Evolutionary conservation across 2,888 invertebrate species (phyloP), one percentile per base, ranked within the genome.

Genomic region (Lutraria lutraria): DNA sequence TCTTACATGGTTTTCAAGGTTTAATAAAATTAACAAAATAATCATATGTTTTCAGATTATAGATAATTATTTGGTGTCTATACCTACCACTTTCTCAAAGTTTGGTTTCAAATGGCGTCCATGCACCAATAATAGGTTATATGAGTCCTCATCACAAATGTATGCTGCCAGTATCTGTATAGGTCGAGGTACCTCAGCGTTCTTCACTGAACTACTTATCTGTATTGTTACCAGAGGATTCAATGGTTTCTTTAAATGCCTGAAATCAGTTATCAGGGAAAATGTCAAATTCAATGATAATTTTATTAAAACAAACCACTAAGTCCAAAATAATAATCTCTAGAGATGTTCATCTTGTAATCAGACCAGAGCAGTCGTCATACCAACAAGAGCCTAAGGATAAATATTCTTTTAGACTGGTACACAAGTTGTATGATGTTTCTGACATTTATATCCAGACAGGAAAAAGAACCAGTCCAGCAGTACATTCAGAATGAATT

Each of bases 81-180:
- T 60, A 82, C 80, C 56, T 96, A 97, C 97, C 90, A 98, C 95
- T 93, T 97, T 97, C 95, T 98, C 98, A 95, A 98, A 98, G 21
- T 97, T 96, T 85, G 98, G 95, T 88, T 97, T 96, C n/a, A 97
- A 94, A 90, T 97, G 96, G 92, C 96, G 97, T 19, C 98, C 98
- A 96, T 98, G 97, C 25, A 97, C 97, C 87, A 98, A 97, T 34
- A 97, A 95, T 25, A 98, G 94, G 83, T 97, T 97, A 13, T 97
- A 95, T 13, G 97, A 95, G 31, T 89, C 89, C n/a, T 94, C 94
- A 83, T 92, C 89, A 88, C 91, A 92, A 53, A 95, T 80, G 54
- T 93, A 92, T 15, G 94, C 94, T 25, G 94, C 94, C 52, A 96
- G 90, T 68, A 96, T 93, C 21, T 95, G 95, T 84, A 96, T 93